phyloP scores from a whole-genome alignment of 2,888 invertebrate species.

The Pammene aurita region DNA sequence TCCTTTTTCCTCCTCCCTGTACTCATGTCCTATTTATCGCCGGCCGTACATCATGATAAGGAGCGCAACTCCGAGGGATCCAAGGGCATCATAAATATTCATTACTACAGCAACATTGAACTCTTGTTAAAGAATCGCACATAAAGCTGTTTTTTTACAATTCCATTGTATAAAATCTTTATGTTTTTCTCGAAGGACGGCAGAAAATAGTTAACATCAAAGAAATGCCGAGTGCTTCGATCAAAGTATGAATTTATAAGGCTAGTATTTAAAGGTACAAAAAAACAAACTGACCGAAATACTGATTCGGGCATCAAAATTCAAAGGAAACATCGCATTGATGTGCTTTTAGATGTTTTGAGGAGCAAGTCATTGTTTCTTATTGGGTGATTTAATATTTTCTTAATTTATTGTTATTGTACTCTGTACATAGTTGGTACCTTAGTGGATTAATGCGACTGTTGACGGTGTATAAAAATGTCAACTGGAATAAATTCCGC shows the following conservation, averaged over 20 bases:
- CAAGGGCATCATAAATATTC: constrained; percentile 59
- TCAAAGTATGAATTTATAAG: neutral
- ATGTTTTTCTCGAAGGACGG: neutral
- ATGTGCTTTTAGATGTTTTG: no score
- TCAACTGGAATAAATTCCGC: no score
- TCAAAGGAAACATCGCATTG: no score
- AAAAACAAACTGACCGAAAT: no score
- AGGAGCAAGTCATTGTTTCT: no score
- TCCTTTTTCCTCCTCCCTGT: constrained; percentile 41
- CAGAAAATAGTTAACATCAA: neutral
- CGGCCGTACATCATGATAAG: constrained; percentile 58
- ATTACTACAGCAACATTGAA: constrained; percentile 58
- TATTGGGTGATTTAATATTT: no score
- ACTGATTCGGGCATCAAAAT: no score
- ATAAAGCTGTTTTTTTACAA: constrained; percentile 46
- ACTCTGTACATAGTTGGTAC: no score
- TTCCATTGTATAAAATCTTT: constrained; percentile 23
- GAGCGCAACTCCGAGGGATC: constrained; percentile 47
- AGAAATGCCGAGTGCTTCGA: neutral
- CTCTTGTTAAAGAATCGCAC: constrained; percentile 59
- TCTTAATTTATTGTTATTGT: no score
- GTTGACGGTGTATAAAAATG: no score
- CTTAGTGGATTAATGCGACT: no score
- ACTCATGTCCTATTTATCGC: constrained; percentile 52
- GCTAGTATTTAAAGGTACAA: no score